Conservation (phyloP, 2,797 vertebrate species). For the Gymnodraco acuticeps region DNA sequence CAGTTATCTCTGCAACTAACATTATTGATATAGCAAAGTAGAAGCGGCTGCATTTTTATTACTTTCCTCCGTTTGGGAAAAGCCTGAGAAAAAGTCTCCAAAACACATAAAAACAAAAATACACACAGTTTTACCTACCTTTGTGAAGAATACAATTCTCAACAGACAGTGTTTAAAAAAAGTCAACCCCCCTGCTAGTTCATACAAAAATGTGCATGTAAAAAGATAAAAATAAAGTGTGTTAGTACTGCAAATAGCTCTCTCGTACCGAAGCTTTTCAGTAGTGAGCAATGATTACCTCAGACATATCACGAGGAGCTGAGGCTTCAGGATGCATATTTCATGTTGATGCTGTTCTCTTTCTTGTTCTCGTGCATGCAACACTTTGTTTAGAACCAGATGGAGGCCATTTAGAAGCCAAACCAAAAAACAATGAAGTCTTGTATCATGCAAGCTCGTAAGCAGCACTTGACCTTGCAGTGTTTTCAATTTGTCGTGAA, state of each 20-base stretch:
- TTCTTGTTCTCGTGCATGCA: constrained; percentile 73
- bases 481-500: constrained; percentile 50
- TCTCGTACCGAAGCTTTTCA: constrained; percentile 8
- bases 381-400: constrained; percentile 59
- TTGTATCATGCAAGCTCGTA: constrained; percentile 75
- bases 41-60: too few relatives aligned
- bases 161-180: neutral
- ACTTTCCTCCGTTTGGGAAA: too few relatives aligned
- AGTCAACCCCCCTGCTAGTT: neutral
- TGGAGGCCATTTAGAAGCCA: constrained; percentile 72
- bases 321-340: constrained; percentile 60
- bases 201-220: neutral
- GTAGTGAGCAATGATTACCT: constrained; percentile 39
- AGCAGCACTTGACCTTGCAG: constrained; percentile 69
- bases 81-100: too few relatives aligned
- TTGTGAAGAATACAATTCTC: constrained; percentile 2
- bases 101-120: too few relatives aligned
- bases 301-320: constrained; percentile 32
- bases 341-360: constrained; percentile 55
- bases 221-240: neutral
- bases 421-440: constrained; percentile 64
- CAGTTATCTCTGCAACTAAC: neutral
- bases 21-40: neutral
- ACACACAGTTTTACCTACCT: neutral
- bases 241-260: constrained; percentile 12